Base-by-base conservation (phyloP, 2,888 invertebrate species). In the Acleris literana region DNA sequence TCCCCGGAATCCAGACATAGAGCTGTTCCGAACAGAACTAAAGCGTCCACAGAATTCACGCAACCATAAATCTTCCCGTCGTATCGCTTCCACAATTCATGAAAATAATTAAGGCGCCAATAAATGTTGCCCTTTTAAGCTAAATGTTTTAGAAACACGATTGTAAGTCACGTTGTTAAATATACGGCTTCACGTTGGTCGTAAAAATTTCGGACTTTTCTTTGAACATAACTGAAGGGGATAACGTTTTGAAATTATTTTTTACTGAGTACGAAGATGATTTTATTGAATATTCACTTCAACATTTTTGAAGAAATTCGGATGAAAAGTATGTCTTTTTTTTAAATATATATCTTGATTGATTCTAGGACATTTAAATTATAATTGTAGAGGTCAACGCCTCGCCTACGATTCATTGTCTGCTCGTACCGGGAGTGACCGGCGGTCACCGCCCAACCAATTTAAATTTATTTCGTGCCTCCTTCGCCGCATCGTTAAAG, bases 401-500 rank as follows among this genome's bases (percentile, higher is more conserved):
- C 61, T 51, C 56, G 22, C 56, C 51, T 48, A 33, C 53, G 48
- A 56, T 46, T 43, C 66, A 66, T 66, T 65, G 65, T 61, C 55
- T 56, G 65, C 58, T 33, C 58, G 59, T 43, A 63, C 63, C 67
- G 56, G 58, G 64, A 69, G 58, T 58, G 67, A 68, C 69, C 66
- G 58, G 68, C 70, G 66, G 60, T 69, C 70, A 69, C 72, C 70
- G 71, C 74, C 71, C 72, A 74, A 81, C 79, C 82, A 86, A 87
- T 88, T 88, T 84, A 87, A 87, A 87, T 86, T 86, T 87, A 86
- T 87, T 85, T 80, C 77, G 80, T 82, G 82, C 78, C 79, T 78
- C 76, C 73, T 80, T 73, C 75, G 77, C 85, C 77, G 76, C 83
- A 80, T 86, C 85, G 85, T 87, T 87, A 86, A 81, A 86, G 80